Base-by-base conservation (phyloP, 1,140 invertebrate genomes). In the Penaeus chinensis region DNA sequence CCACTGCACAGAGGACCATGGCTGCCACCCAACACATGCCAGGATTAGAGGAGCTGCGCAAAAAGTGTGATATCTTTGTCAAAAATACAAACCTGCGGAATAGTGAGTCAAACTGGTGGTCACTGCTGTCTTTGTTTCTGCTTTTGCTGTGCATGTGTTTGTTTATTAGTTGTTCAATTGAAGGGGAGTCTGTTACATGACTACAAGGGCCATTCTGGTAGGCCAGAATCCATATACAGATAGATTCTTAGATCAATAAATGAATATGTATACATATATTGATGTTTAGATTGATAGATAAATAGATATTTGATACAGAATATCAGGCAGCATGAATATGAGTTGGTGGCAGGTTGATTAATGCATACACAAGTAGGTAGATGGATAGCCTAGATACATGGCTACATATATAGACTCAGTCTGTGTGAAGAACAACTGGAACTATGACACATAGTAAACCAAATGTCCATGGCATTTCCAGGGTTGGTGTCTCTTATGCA, bases 21-120 rank as follows among this genome's bases (percentile, higher is more conserved):
- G 92, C 92, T 90, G 91, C 92, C 80, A 92, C 93, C 61, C 91
- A 92, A 69, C 91, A 93, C 71, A 91, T 94, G 82, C 92, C 92
- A 7, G 93, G 93, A 60, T 92, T 95, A 85, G 92, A 91, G 32
- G 93, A 93, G 77, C 93, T 95, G 90, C 92, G 92, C 32, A 91
- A 93, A 84, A 92, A 94, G 61, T 95, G 94, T 91, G 92, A 93
- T 89, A 92, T 93, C 69, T 95, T 94, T 91, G 90, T 95, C 79
- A 94, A 94, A 85, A 93, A 95, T 90, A 93, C 94, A 86, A 92
- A 93, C n/a, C 91, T 95, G 5, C 95, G 94, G 90, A 93, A 95
- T 91, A 94, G 94, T 95, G 92, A 93, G 94, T 89, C 24, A 16
- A 16, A 54, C 16, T 11, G 54, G 54, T 11, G 10, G 79, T 61